phyloP scores from a whole-genome alignment of 2,113 vertebrate genomes.

The Dissostichus mawsoni region DNA sequence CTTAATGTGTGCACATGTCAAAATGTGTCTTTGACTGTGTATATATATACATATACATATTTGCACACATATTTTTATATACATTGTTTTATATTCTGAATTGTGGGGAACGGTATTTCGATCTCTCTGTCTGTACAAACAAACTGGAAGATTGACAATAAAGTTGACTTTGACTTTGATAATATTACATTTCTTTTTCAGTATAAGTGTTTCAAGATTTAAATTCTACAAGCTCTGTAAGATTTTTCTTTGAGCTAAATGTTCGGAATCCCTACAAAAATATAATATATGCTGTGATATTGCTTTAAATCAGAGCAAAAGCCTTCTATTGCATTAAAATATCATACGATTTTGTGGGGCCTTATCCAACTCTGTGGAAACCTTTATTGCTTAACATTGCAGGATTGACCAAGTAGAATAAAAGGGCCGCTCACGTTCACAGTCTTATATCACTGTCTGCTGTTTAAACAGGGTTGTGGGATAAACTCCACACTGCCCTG shows the following conservation, averaged over 20 bases:
- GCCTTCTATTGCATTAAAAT: neutral
- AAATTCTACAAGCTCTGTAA: neutral
- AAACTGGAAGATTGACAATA: too few species aligned
- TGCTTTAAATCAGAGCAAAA: neutral
- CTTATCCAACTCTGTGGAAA: neutral
- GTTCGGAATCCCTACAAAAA: neutral
- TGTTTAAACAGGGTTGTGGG: neutral
- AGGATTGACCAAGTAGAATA: neutral
- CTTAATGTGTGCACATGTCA: too few species aligned
- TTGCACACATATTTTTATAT: too few species aligned
- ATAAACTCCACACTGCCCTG: conserved; percentile 36
- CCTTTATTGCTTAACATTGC: neutral
- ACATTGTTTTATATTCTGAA: too few species aligned
- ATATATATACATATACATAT: too few species aligned
- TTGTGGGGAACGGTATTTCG: too few species aligned
- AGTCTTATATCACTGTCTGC: neutral
- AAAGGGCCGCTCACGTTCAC: neutral
- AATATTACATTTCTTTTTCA: too few species aligned
- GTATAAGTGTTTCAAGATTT: neutral
- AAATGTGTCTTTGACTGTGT: too few species aligned
- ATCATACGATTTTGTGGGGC: neutral
- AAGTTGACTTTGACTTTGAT: too few species aligned
- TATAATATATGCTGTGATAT: neutral
- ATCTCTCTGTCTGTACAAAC: too few species aligned
- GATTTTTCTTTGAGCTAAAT: conserved; percentile 1